These are phyloP conservation scores for Drosophila watanabei DNA, from an alignment of 1,140 invertebrate species.

Conservation along the genomic window DNA sequence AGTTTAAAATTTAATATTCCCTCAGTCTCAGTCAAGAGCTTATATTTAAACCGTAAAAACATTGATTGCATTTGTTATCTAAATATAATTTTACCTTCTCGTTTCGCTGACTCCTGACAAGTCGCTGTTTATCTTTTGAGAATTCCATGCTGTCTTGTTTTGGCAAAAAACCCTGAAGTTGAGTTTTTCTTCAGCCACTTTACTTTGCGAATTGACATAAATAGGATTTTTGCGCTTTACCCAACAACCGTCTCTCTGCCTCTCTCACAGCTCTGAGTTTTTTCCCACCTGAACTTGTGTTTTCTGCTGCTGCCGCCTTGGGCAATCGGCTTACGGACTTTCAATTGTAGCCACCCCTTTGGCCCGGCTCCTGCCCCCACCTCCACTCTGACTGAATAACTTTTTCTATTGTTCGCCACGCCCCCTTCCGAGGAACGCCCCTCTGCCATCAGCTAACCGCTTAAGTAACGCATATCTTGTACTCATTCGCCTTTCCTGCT, in stretches of 20 bases:
- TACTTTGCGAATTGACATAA: constrained; percentile 43
- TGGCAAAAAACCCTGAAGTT: constrained; percentile 16
- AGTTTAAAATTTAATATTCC: neutral
- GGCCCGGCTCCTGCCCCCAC: neutral
- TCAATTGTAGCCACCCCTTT: constrained; percentile 34
- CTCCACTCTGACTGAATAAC: neutral
- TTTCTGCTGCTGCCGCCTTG: constrained; percentile 26
- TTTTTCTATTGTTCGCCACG: constrained; percentile 41
- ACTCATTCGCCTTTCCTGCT: constrained; percentile 27
- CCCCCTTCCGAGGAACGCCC: neutral
- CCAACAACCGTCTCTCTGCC: neutral
- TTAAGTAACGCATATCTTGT: constrained; percentile 47
- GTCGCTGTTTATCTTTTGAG: constrained; percentile 30
- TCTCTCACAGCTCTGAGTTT: neutral
- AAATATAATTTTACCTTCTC: constrained; percentile 25
- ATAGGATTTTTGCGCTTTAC: constrained; percentile 36
- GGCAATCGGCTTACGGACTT: constrained; percentile 55
- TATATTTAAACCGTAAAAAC: neutral
- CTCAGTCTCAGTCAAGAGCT: neutral
- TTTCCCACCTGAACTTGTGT: constrained; percentile 28
- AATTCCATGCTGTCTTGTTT: constrained; percentile 23
- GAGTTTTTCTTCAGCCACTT: constrained; percentile 31
- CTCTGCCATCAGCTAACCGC: constrained; percentile 21
- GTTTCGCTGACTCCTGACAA: constrained; percentile 23
- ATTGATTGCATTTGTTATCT: constrained; percentile 32